Conservation (phyloP, 2,113 vertebrate genomes). For the Tragelaphus strepsiceros region DNA sequence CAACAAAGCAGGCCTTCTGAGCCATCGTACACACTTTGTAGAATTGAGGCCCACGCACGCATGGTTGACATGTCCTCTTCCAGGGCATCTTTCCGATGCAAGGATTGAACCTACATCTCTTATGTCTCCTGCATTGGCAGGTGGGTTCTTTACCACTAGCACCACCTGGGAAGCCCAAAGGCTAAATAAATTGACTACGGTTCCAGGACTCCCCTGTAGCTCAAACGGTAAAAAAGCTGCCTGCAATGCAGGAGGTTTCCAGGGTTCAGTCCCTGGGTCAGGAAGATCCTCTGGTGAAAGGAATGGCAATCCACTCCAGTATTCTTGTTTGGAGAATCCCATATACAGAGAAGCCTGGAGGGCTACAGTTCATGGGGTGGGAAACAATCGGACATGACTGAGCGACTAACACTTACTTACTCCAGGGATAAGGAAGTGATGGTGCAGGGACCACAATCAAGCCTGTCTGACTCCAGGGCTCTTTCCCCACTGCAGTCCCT, state of each 20-base stretch:
- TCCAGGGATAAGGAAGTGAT: neutral
- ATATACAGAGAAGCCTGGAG: neutral
- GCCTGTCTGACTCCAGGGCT: neutral
- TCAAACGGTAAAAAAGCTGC: neutral
- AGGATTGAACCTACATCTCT: neutral
- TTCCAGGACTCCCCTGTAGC: neutral
- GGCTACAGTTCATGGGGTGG: neutral
- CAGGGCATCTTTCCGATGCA: neutral
- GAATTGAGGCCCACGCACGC: neutral
- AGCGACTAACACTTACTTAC: neutral
- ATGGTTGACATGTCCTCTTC: neutral
- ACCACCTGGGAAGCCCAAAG: neutral
- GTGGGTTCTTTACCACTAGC: neutral
- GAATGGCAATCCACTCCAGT: neutral
- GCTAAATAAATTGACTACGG: neutral
- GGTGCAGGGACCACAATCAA: accelerated
- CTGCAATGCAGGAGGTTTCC: neutral
- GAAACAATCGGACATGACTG: neutral
- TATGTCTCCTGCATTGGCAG: neutral
- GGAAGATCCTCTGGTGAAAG: neutral
- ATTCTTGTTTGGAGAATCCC: neutral
- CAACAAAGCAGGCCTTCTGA: neutral
- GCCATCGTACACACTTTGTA: neutral
- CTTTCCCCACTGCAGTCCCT: neutral
- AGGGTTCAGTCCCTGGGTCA: neutral